Evolutionary conservation across 2,888 invertebrate genomes (phyloP), one percentile per base, ranked within the genome.

Genomic region (Campoplex capitator): DNA sequence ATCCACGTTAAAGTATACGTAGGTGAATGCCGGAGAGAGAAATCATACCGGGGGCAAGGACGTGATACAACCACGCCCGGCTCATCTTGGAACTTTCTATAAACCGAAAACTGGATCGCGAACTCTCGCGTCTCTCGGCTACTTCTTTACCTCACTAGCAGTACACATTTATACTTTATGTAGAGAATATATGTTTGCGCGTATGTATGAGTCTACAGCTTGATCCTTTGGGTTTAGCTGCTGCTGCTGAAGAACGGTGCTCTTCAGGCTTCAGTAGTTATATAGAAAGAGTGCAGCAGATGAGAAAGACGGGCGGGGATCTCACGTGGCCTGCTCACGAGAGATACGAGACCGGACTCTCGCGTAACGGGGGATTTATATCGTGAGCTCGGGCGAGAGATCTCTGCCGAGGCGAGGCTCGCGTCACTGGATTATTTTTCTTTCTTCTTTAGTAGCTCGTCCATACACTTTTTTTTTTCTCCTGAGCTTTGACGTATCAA

Each of bases 101-200:
- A 94, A 94, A 93, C 93, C 94, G 91, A 94, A 94, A 94, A 94
- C 94, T 94, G 94, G 93, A 94, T 94, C 94, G 92, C 90, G 91
- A 84, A 87, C 88, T 89, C 89, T 89, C 76, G 51, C 84, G 73
- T 76, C 65, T 74, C 71, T 71, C 58, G 67, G 51, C 67, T 80
- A 48, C 73, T 68, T 79, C 76, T 87, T 76, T 81, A 71, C 56
- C 68, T 81, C 68, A 32, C 56, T 28, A 23, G 23, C 54, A 78
- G 8, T 58, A 18, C 38, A 38, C 38, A 38, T 67, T 35, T 38
- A 38, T n/a, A 13, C 8, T 38, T 67, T 23, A 23, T 23, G 23
- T 23, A 23, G n/a, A 18, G 18, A 11, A 4, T 45, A n/a, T 68
- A 16, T n/a, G 18, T n/a, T 23, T 35, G 28, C 28, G 16, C 51